These are phyloP conservation scores for Tolmerus cingulatus DNA, from an alignment of 2,888 invertebrate genomes.

Conservation along the genomic window DNA sequence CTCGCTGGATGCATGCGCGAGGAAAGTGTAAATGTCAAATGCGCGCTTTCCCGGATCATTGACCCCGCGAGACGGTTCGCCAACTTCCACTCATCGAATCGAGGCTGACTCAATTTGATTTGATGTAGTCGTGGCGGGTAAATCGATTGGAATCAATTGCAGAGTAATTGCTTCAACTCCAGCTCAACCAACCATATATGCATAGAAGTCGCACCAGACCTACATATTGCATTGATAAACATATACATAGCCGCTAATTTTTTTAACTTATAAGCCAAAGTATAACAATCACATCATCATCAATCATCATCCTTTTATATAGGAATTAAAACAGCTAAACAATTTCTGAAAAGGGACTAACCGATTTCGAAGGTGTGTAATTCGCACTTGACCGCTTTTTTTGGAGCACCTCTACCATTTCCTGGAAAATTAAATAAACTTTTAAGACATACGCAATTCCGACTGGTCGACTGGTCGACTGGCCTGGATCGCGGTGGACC, in stretches of 20 bases:
- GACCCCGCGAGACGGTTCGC: not conserved
- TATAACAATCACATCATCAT: too few species aligned
- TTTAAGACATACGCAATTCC: not conserved
- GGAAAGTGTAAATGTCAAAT: slow-evolving; percentile 42
- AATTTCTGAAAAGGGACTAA: too few species aligned
- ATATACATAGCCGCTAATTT: not conserved
- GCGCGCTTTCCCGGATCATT: slow-evolving; percentile 15
- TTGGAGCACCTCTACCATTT: not conserved
- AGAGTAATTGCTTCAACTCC: not conserved
- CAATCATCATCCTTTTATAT: too few species aligned
- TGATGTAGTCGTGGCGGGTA: not conserved
- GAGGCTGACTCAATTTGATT: slow-evolving; percentile 4
- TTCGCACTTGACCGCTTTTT: not conserved
- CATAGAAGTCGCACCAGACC: not conserved
- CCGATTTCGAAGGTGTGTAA: not conserved
- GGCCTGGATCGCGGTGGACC: not conserved
- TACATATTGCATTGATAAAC: not conserved
- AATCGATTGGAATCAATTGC: slow-evolving; percentile 29
- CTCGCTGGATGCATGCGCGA: not conserved
- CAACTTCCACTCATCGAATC: not conserved
- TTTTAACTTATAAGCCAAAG: too few species aligned
- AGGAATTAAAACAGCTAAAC: too few species aligned
- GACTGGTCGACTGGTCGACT: not conserved
- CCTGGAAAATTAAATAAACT: not conserved
- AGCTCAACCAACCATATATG: not conserved